Evolutionary conservation across 2,113 vertebrate species (phyloP), one percentile per base, ranked within the genome.

Genomic region (Eolophus roseicapilla): DNA sequence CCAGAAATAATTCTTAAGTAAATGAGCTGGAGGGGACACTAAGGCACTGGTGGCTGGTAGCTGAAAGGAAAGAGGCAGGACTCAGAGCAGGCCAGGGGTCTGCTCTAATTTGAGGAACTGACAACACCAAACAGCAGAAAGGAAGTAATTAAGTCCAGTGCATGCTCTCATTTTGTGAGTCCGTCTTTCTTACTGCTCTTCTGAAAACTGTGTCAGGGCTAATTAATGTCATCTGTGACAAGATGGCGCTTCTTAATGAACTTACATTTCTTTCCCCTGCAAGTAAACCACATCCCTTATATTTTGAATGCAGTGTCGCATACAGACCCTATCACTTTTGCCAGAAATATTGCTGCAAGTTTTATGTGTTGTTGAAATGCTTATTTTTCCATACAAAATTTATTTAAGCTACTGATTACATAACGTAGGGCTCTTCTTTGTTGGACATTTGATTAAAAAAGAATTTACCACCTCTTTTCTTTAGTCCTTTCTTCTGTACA

Each of bases 1-100:
- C n/a, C 31, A 47, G 49, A 7, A 3, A 17, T 27, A 23, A 25
- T 1, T 11, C 35, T 2, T 31, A 21, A 46, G 33, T 55, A 24
- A 20, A 18, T 1, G 3, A 27, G 24, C n/a, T 0, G 0, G 16
- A 20, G 44, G 13, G 41, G 23, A 28, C 0, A 1, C 23, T 12
- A 8, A 23, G 14, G 46, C 20, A 3, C n/a, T 11, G 9, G 35
- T 1, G 1, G 46, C 44, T 31, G 73, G 13, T 11, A 21, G 47
- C 57, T 49, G 59, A 6, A 21, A 50, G 31, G 69, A 50, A 35
- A 67, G 43, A 49, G 27, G 53, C 47, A 64, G 43, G 43, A 53
- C 47, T 10, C 0, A 0, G 37, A 1, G 0, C 69, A 33, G 9
- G 23, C 7, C 24, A 53, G 6, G 31, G 44, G 6, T 69, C 65